phyloP scores from a whole-genome alignment of 2,113 vertebrate species.

The Notarius lentiginosus region DNA sequence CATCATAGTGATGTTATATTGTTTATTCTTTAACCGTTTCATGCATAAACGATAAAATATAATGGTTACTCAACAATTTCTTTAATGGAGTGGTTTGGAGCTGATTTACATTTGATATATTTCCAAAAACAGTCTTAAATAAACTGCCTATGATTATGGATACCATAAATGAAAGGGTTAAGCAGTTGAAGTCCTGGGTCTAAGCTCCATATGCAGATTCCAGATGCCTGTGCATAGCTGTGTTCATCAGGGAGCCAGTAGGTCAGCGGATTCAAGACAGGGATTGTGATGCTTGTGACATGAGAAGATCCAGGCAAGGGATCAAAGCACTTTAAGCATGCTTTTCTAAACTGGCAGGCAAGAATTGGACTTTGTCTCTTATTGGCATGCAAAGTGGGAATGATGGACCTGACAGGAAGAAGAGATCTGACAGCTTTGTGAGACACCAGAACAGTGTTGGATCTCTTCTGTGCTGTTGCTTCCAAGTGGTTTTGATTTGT shows the following conservation, averaged over 20 bases:
- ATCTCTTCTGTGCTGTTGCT: neutral
- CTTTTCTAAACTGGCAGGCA: conserved; percentile 17
- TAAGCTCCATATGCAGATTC: conserved; percentile 4
- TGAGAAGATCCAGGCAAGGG: conserved; percentile 16
- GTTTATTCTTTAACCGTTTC: neutral
- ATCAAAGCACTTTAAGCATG: neutral
- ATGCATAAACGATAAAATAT: neutral
- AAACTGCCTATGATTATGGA: neutral
- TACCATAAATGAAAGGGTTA: neutral
- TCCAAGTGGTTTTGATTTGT: conserved; percentile 22
- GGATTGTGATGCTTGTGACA: conserved; percentile 3
- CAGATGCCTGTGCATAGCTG: conserved; percentile 20
- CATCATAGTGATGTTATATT: neutral
- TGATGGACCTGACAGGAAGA: neutral
- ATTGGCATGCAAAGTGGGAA: conserved; percentile 7
- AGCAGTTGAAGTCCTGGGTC: neutral
- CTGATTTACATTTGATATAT: neutral
- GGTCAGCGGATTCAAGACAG: conserved; percentile 1
- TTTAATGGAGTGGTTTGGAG: neutral
- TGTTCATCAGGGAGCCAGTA: conserved; percentile 7
- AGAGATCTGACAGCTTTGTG: conserved; percentile 27
- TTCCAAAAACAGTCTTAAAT: neutral
- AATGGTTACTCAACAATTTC: neutral
- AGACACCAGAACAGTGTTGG: neutral
- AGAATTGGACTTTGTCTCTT: neutral